These are phyloP conservation scores for Phragmatobia fuliginosa DNA, from an alignment of 2,888 invertebrate genomes.

Conservation along the genomic window DNA sequence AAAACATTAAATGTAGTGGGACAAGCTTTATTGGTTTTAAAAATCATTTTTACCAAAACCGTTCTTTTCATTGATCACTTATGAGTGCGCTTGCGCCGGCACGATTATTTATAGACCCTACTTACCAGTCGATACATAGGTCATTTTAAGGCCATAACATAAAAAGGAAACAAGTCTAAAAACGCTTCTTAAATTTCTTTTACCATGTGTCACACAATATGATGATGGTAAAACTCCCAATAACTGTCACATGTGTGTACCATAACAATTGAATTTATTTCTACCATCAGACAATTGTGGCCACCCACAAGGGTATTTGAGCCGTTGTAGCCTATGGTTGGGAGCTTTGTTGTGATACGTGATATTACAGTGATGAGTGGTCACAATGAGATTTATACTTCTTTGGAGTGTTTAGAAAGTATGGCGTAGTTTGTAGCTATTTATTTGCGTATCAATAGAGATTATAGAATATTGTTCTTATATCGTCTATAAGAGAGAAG, in stretches of 20 bases:
- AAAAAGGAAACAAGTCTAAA: neutral
- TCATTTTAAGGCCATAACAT: neutral
- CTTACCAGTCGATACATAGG: neutral
- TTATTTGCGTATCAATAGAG: too few species aligned
- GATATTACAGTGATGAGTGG: slow-evolving; percentile 39
- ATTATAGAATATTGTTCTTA: too few species aligned
- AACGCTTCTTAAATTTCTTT: slow-evolving; percentile 12
- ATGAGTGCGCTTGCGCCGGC: neutral
- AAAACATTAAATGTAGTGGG: neutral
- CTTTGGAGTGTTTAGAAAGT: slow-evolving; percentile 25
- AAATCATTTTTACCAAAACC: neutral
- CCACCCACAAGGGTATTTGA: slow-evolving; percentile 56
- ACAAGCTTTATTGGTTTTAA: neutral
- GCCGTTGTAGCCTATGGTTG: slow-evolving; percentile 10
- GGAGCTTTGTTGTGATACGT: slow-evolving; percentile 34
- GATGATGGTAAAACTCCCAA: slow-evolving; percentile 25
- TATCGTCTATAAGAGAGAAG: too few species aligned
- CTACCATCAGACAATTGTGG: slow-evolving; percentile 52
- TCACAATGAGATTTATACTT: slow-evolving; percentile 30
- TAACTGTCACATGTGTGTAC: slow-evolving; percentile 39
- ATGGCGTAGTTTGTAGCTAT: too few species aligned
- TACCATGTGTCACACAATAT: slow-evolving; percentile 16
- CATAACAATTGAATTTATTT: slow-evolving; percentile 52
- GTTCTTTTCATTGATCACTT: neutral
- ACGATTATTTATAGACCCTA: neutral